phyloP scores from a whole-genome alignment of 2,888 invertebrate species.

The Hirtodrosophila histrioides region DNA sequence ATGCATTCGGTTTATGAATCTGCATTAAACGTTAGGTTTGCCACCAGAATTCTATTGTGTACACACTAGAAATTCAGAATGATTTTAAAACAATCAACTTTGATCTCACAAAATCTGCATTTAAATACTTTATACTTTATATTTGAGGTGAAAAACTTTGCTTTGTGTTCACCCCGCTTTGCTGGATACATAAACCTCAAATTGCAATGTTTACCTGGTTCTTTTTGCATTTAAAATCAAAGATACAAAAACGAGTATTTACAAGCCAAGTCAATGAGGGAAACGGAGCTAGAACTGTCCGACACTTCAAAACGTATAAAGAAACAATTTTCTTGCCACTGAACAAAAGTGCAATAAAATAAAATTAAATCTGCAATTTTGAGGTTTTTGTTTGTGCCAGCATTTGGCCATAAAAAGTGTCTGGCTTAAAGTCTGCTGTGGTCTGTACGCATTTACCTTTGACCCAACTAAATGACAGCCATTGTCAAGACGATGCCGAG shows the following conservation, averaged over 20 bases:
- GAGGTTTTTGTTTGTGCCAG: constrained; percentile 70
- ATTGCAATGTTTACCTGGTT: constrained; percentile 29
- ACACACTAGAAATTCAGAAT: no score
- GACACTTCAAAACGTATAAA: constrained; percentile 52
- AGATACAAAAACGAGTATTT: constrained; percentile 13
- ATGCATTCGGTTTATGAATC: no score
- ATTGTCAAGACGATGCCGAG: constrained; percentile 35
- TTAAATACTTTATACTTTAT: neutral
- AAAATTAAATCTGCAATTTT: constrained; percentile 83
- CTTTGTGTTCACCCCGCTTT: neutral
- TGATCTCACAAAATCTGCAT: neutral
- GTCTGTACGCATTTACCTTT: constrained; percentile 65
- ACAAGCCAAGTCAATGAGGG: constrained; percentile 15
- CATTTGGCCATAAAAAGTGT: constrained; percentile 82
- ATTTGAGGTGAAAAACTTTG: no score
- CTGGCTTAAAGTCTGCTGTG: constrained; percentile 71
- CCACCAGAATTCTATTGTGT: no score
- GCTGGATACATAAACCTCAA: neutral
- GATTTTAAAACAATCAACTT: no score
- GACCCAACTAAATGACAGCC: constrained; percentile 69
- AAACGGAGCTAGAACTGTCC: constrained; percentile 2
- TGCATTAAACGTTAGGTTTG: no score
- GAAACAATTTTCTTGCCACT: constrained; percentile 75
- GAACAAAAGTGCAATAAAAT: constrained; percentile 77
- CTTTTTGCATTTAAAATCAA: constrained; percentile 44